Conservation (phyloP, 2,888 invertebrate species). For the Allygus modestus region DNA sequence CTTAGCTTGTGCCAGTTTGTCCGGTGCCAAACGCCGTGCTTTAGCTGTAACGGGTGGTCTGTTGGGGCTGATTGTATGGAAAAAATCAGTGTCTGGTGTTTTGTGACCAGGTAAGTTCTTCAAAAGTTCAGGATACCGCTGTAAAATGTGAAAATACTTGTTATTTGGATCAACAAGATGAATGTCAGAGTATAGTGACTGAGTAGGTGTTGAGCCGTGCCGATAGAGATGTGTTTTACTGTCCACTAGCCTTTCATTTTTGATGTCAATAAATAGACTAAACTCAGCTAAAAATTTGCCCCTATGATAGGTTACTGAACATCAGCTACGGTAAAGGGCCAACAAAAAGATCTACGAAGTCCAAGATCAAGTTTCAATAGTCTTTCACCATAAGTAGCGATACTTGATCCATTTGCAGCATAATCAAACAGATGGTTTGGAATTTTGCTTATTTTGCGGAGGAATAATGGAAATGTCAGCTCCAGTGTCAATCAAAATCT, state of each 20-base stretch:
- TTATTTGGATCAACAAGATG: slow-evolving; percentile 20
- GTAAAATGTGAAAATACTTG: background rate
- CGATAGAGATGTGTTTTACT: slow-evolving; percentile 18
- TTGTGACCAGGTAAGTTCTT: slow-evolving; percentile 6
- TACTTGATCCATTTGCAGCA: slow-evolving; percentile 65
- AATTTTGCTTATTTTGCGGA: background rate
- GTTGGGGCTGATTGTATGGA: slow-evolving; percentile 62
- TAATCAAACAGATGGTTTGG: slow-evolving; percentile 17
- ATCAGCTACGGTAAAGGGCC: slow-evolving; percentile 65
- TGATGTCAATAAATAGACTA: slow-evolving; percentile 50
- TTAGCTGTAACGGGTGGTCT: slow-evolving; percentile 65
- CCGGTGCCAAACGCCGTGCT: slow-evolving; percentile 61
- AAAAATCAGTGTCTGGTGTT: slow-evolving; percentile 47
- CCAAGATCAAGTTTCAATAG: slow-evolving; percentile 62
- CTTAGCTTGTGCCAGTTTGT: slow-evolving; percentile 61
- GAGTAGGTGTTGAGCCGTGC: slow-evolving; percentile 24
- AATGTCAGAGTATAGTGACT: background rate
- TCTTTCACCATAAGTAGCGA: slow-evolving; percentile 63
- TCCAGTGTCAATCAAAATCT: background rate
- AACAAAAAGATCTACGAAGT: slow-evolving; percentile 62
- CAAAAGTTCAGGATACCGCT: slow-evolving; percentile 48
- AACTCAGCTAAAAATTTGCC: slow-evolving; percentile 63
- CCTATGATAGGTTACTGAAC: slow-evolving; percentile 63
- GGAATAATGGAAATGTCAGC: slow-evolving; percentile 8
- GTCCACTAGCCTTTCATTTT: slow-evolving; percentile 37